Base-by-base conservation (phyloP, 2,888 invertebrate genomes). In the Nymphalis polychloros region DNA sequence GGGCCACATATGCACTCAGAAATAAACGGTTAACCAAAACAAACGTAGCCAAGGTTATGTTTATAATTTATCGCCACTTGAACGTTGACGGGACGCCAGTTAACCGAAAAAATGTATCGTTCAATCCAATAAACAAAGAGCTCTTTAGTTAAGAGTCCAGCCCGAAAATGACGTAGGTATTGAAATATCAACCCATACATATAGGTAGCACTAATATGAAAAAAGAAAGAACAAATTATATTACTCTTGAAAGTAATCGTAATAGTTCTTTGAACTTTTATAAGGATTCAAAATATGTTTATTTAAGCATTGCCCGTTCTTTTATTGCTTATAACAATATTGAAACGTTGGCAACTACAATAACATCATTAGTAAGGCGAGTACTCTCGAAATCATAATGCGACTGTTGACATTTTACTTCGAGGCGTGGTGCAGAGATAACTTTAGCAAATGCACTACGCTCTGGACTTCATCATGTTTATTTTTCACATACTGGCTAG, bases 51-150 rank as follows among this genome's bases (percentile, higher is more conserved):
- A 90, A 90, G 90, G 91, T 89, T 91, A 88, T 87, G 85, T 84
- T 89, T 84, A 86, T 89, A 88, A 92, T 92, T 91, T 91, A 92
- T 88, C 74, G 81, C 87, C 88, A 88, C 92, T 92, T 86, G 80
- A 84, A 77, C 75, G 86, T 78, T 84, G 89, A 90, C 89, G 86
- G 84, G 78, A 75, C 76, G 77, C 76, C 78, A 77, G 79, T 82
- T 81, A 81, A 80, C 80, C 78, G 75, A 83, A 89, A 76, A 86
- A 85, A 80, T 82, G 76, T 85, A 81, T 80, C 78, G 76, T 76
- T 75, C 79, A 79, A 78, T 80, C 81, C 84, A 67, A 74, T 73
- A 89, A 89, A 90, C 90, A 91, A 89, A 84, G 80, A 73, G 53
- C 73, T 77, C 80, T 82, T 79, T 80, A 72, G 73, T 75, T 78